These are phyloP conservation scores for Suricata suricatta DNA, from an alignment of 2,113 vertebrate species.

Conservation along the genomic window DNA sequence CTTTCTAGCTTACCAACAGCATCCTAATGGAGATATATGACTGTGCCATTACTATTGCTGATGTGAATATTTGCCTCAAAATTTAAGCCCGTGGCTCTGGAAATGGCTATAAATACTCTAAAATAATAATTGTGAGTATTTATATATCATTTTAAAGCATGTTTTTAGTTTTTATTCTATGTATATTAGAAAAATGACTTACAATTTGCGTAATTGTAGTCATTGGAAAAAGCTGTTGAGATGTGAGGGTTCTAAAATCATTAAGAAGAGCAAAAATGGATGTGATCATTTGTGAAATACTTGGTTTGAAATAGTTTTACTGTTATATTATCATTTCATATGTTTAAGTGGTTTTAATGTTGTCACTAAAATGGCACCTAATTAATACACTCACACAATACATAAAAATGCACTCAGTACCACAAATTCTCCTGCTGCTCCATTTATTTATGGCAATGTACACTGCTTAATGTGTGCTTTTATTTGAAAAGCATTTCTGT, in stretches of 20 bases:
- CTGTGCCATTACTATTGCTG: not conserved
- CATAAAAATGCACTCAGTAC: slow-evolving; percentile 62
- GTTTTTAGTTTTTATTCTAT: slow-evolving; percentile 52
- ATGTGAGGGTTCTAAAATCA: slow-evolving; percentile 59
- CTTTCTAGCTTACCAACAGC: slow-evolving; percentile 8
- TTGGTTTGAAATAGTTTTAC: slow-evolving; percentile 65
- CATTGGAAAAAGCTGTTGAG: slow-evolving; percentile 51
- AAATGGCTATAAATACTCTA: slow-evolving; percentile 52
- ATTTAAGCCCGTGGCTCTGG: slow-evolving; percentile 4
- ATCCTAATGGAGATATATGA: slow-evolving; percentile 18
- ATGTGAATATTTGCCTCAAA: slow-evolving; percentile 46
- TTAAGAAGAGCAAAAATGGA: slow-evolving; percentile 50
- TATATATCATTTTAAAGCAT: slow-evolving; percentile 53
- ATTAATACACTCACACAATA: slow-evolving; percentile 68
- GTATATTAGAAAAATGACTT: slow-evolving; percentile 45
- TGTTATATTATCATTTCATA: slow-evolving; percentile 55
- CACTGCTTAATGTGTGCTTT: slow-evolving; percentile 66
- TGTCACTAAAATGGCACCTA: slow-evolving; percentile 66
- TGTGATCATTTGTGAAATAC: slow-evolving; percentile 1
- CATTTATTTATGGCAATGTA: slow-evolving; percentile 65
- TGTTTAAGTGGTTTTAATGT: slow-evolving; percentile 67
- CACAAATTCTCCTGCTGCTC: slow-evolving; percentile 25
- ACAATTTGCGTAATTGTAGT: slow-evolving; percentile 51
- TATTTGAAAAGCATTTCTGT: slow-evolving; percentile 64
- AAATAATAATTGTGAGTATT: slow-evolving; percentile 53